Evolutionary conservation across 2,797 vertebrate species (phyloP).

Genomic region (Lacerta bilineata): DNA sequence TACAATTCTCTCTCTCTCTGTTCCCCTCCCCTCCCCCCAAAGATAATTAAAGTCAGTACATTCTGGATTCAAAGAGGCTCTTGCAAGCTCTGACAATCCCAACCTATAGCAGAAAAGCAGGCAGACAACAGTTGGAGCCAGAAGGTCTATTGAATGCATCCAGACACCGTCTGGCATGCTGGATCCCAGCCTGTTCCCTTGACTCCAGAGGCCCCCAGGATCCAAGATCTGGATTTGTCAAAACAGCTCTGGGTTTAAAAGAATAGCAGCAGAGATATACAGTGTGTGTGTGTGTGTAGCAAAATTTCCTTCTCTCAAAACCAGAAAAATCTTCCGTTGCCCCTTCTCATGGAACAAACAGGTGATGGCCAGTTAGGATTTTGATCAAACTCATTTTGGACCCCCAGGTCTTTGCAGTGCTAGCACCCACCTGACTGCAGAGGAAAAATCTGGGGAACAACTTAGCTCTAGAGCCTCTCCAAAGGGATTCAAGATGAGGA

Average conservation of each 20-base stretch:
- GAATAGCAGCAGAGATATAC: conserved; percentile 22
- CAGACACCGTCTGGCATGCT: conserved; percentile 34
- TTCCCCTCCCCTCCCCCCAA: too few relatives aligned
- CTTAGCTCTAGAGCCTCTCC: neutral
- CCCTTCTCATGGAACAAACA: conserved; percentile 55
- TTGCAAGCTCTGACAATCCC: fast-evolving
- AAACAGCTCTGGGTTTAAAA: neutral
- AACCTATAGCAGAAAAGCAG: neutral
- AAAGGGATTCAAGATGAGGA: conserved; percentile 22
- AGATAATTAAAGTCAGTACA: fast-evolving
- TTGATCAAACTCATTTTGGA: conserved; percentile 57
- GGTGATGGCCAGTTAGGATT: conserved; percentile 64
- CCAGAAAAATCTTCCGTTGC: neutral
- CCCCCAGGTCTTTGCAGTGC: neutral
- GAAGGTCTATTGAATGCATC: conserved; percentile 39
- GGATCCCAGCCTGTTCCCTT: conserved; percentile 41
- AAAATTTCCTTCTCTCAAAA: neutral
- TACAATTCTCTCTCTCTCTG: neutral
- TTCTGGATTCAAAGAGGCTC: neutral
- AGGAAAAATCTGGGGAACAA: conserved; percentile 39
- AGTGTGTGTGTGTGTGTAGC: neutral
- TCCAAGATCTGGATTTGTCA: neutral
- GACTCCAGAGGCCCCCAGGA: neutral
- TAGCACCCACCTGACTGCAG: conserved; percentile 1
- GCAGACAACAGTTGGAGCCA: conserved; percentile 34